These are phyloP conservation scores for Chaetura pelagica DNA, from an alignment of 2,113 vertebrate genomes.

Conservation along the genomic window DNA sequence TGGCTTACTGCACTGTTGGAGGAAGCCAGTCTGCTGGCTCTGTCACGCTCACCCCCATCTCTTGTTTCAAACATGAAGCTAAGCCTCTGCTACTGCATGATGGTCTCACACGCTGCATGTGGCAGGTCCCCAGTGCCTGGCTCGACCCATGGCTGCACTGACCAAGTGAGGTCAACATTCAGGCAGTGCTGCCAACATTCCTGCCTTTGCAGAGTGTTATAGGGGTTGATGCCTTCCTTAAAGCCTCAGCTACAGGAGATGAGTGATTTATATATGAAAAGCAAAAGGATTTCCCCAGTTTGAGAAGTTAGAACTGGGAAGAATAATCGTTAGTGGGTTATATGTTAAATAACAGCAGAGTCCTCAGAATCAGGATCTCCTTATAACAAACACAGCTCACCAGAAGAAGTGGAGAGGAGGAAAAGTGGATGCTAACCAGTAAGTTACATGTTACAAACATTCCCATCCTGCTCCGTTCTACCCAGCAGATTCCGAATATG, in stretches of 20 bases:
- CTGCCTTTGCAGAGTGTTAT: neutral
- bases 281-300: neutral
- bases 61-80: neutral
- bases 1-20: neutral
- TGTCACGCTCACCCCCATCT: neutral
- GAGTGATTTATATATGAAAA: slow-evolving; percentile 4
- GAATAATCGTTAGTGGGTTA: neutral
- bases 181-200: neutral
- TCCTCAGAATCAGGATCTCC: neutral
- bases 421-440: neutral
- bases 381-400: neutral
- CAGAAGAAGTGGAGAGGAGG: neutral
- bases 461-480: neutral
- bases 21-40: neutral
- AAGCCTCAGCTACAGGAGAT: neutral
- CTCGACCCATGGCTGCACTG: neutral
- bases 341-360: neutral
- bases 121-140: rapidly evolving
- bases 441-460: neutral
- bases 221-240: neutral
- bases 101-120: neutral
- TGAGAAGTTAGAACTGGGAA: neutral
- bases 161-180: neutral
- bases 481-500: neutral
- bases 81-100: neutral